Conservation (phyloP, 2,797 vertebrate species). For the Sebastes vulpes region DNA sequence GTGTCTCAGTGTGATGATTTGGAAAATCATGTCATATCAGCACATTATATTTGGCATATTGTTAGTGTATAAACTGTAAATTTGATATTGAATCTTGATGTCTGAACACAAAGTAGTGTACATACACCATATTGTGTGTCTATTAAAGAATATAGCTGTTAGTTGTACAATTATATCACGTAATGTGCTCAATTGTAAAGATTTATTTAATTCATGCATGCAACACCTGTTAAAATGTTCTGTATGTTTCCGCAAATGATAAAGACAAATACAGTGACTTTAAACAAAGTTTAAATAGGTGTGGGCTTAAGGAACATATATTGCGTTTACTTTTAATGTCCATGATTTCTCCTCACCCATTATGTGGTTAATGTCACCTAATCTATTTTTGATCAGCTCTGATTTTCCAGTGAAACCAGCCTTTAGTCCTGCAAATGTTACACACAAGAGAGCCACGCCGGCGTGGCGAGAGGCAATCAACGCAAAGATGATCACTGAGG, state of each 20-base stretch:
- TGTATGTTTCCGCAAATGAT: slow-evolving; percentile 45
- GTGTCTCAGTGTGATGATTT: slow-evolving; percentile 46
- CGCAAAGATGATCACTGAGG: slow-evolving; percentile 36
- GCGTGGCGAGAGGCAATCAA: slow-evolving; percentile 62
- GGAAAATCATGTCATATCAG: slow-evolving; percentile 38
- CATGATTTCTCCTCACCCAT: slow-evolving; percentile 54
- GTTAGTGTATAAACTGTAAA: slow-evolving; percentile 65
- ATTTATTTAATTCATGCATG: slow-evolving; percentile 67
- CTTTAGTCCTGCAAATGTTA: slow-evolving; percentile 56
- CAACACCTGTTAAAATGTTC: slow-evolving; percentile 54
- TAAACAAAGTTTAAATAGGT: slow-evolving; percentile 27
- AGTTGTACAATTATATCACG: slow-evolving; percentile 48
- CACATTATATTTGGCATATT: slow-evolving; percentile 50
- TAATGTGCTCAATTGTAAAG: slow-evolving; percentile 49
- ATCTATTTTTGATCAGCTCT: slow-evolving; percentile 35
- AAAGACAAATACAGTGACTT: slow-evolving; percentile 41
- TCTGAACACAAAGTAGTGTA: slow-evolving; percentile 55
- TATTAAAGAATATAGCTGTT: slow-evolving; percentile 41
- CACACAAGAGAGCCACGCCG: slow-evolving; percentile 23
- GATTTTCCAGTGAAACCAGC: slow-evolving; percentile 31
- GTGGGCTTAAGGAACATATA: slow-evolving; percentile 12
- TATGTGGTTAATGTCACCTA: slow-evolving; percentile 43
- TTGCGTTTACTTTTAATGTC: slow-evolving; percentile 47
- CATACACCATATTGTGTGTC: slow-evolving; percentile 57
- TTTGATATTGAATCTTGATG: slow-evolving; percentile 58